Evolutionary conservation across 1,140 invertebrate species (phyloP).

Genomic region (Drosophila carrolli): DNA sequence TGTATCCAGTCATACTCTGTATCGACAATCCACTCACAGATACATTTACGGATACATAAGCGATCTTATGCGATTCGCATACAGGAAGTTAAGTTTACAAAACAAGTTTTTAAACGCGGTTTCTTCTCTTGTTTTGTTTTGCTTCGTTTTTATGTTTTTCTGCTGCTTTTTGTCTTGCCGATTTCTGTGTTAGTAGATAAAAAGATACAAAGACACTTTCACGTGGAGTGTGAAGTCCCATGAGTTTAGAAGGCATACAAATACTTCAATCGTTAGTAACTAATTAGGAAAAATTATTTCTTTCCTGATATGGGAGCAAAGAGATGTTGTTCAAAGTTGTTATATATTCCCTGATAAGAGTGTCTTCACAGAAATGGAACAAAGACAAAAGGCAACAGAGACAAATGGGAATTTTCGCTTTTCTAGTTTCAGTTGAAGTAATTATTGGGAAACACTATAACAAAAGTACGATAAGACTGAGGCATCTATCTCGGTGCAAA

Average conservation of each 20-base stretch:
- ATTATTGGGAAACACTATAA: slow-evolving; percentile 18
- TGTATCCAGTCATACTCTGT: neutral
- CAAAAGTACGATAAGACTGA: slow-evolving; percentile 31
- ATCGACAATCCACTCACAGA: slow-evolving; percentile 22
- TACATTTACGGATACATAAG: slow-evolving; percentile 10
- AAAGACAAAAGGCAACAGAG: neutral
- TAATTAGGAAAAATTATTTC: slow-evolving; percentile 38
- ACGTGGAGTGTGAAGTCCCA: slow-evolving; percentile 14
- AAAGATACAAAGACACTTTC: slow-evolving; percentile 38
- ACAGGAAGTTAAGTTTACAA: slow-evolving; percentile 43
- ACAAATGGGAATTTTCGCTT: slow-evolving; percentile 10
- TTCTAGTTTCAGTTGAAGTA: slow-evolving; percentile 9
- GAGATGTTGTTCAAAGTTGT: slow-evolving; percentile 3
- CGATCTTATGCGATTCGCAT: slow-evolving; percentile 29
- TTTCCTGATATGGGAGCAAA: slow-evolving; percentile 7
- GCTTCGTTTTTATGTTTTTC: slow-evolving; percentile 28
- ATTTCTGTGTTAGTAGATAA: slow-evolving; percentile 36
- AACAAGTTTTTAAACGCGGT: slow-evolving; percentile 43
- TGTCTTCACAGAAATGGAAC: neutral
- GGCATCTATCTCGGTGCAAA: slow-evolving; percentile 24
- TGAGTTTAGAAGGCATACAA: neutral
- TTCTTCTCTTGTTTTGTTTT: slow-evolving; percentile 35
- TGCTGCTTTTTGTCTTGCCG: neutral
- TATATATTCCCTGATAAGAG: slow-evolving; percentile 24
- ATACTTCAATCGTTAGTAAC: slow-evolving; percentile 16